Evolutionary conservation across 2,797 vertebrate genomes (phyloP).

Genomic region (Distichodus sexfasciatus): DNA sequence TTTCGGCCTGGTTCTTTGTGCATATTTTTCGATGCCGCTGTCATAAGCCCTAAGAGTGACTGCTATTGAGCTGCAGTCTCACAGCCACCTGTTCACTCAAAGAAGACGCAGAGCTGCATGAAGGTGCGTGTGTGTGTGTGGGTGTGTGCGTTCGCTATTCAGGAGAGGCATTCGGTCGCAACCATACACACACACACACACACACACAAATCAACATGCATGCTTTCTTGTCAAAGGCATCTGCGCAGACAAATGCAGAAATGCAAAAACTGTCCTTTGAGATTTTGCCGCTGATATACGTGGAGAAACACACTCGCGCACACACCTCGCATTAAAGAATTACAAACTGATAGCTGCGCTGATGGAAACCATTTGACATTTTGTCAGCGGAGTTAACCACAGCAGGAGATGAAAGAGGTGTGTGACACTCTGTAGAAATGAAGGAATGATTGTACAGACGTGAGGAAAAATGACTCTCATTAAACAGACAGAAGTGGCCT

Average conservation of each 20-base stretch:
- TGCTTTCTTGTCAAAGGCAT: not conserved
- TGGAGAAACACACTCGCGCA: not conserved
- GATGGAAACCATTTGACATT: not conserved
- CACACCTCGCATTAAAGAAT: too few relatives aligned
- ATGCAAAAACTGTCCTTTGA: too few relatives aligned
- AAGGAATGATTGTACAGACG: not conserved
- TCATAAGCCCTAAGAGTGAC: conserved; percentile 4
- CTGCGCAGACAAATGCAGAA: not conserved
- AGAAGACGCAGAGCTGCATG: conserved; percentile 21
- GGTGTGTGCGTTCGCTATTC: too few relatives aligned
- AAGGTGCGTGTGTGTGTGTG: not conserved
- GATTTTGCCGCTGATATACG: too few relatives aligned
- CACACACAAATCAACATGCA: not conserved
- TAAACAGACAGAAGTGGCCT: not conserved
- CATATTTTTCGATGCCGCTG: not conserved
- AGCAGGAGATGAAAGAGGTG: not conserved
- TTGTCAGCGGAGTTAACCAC: not conserved
- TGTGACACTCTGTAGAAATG: not conserved
- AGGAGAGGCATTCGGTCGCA: not conserved
- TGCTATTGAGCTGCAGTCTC: conserved; percentile 9
- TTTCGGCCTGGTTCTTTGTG: not conserved
- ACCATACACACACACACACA: conserved; percentile 8
- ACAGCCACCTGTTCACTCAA: conserved; percentile 1
- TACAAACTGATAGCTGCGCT: not conserved
- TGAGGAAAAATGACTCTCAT: not conserved